Base-by-base conservation (phyloP, 2,888 invertebrate species). In the Auanema freiburgensis region DNA sequence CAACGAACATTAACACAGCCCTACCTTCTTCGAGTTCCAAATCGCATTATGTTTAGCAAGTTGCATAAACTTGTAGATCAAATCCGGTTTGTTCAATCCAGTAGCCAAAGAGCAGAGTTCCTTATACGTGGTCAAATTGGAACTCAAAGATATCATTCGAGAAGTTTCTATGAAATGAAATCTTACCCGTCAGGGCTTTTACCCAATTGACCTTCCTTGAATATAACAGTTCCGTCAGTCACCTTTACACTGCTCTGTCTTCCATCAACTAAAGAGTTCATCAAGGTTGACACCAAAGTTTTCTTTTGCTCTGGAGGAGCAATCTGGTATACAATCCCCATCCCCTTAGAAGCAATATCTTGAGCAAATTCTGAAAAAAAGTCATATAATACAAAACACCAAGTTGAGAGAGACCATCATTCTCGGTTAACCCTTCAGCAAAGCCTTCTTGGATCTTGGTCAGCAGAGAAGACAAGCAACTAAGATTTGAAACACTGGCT, bases 51-150 rank as follows among this genome's bases (percentile, higher is more conserved):
- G 92, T 87, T 93, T 93, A 0, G 94, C 94, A 70, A 95, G 86
- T 84, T 93, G 91, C 91, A 96, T 92, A 84, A 96, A 96, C 85
- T 92, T 92, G 86, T 96, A 96, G 69, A 94, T 89, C 67, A 96
- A 88, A 84, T 95, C 94, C 0, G 95, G 95, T 84, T 95, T 92
- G 83, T 94, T 94, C 69, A 96, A 87, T 85, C 95, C 94, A 0
- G 92, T 92, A 0, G 94, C 94, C 51, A 95, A 86, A 0, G 92
- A 91, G 84, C 94, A 95, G 57, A 96, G 87, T 85, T 96, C 95
- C 84, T 92, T 92, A 85, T 96, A 96, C 0, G 95, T 95, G 1
- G 93, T 71, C 40, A 78, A 62, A 12, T 62, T 62, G 25, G 68
- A 73, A 18, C 74, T 72, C 51, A 55, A 62, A 54, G 8, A n/a